These are phyloP conservation scores for Philotrypesis tridentata DNA, from an alignment of 1,140 invertebrate genomes.

Conservation along the genomic window DNA sequence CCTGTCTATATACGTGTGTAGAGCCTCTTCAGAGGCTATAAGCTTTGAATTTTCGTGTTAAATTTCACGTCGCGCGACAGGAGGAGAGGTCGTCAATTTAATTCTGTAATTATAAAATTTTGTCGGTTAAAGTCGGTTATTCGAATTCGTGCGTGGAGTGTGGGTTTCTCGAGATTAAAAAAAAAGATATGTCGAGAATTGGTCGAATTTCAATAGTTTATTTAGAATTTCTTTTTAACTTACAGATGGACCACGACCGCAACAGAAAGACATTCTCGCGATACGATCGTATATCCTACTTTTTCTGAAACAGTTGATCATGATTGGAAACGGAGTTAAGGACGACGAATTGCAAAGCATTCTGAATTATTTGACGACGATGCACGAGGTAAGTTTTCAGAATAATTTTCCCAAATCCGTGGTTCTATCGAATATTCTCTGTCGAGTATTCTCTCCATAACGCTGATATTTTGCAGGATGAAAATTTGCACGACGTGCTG, in stretches of 20 bases:
- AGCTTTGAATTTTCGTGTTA: neutral
- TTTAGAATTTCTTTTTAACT: neutral
- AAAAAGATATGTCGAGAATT: no score
- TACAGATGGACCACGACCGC: slow-evolving; percentile 94
- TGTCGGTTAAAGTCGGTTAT: no score
- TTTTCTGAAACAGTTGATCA: slow-evolving; percentile 96
- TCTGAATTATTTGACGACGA: slow-evolving; percentile 97
- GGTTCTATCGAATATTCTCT: no score
- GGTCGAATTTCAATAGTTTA: no score
- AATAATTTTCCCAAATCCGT: slow-evolving; percentile 24
- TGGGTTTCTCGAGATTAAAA: no score
- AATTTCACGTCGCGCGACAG: neutral
- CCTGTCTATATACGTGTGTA: neutral
- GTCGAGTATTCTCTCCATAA: no score
- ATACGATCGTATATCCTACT: slow-evolving; percentile 96
- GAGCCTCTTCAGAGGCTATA: neutral
- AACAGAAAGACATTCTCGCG: slow-evolving; percentile 93
- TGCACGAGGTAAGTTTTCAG: slow-evolving; percentile 86
- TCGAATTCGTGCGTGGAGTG: no score
- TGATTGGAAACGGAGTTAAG: slow-evolving; percentile 97
- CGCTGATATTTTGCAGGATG: slow-evolving; percentile 81
- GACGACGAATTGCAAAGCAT: slow-evolving; percentile 99
- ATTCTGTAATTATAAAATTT: no score
- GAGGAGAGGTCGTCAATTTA: no score
- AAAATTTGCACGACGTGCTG: slow-evolving; percentile 98